These are phyloP conservation scores for Dendronephthya gigantea DNA, from an alignment of 64 coral and sea anemone species.

Conservation along the genomic window DNA sequence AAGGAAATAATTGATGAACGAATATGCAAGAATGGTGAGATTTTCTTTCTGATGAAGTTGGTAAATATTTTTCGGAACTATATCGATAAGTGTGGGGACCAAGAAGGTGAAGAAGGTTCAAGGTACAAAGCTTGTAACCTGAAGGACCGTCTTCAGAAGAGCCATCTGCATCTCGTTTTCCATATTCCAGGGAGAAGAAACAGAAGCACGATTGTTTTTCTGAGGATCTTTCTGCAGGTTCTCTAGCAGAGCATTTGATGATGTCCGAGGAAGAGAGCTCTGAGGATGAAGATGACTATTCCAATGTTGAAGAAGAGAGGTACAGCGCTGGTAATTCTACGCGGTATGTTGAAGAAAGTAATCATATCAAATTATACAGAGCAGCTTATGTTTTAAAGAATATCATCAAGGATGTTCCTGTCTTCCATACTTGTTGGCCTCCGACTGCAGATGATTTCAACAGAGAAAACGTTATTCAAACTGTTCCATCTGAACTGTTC, in stretches of 20 bases:
- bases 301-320: background rate
- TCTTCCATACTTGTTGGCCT: constrained; percentile 1
- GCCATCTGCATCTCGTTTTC: background rate
- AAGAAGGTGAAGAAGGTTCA: background rate
- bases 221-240: constrained; percentile 4
- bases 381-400: constrained; percentile 10
- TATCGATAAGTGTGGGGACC: background rate
- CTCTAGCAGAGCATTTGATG: background rate
- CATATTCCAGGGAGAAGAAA: background rate
- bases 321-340: background rate
- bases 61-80: background rate
- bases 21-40: constrained; percentile 9
- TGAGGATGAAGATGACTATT: background rate
- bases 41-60: constrained; percentile 3
- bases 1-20: background rate
- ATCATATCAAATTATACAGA: background rate
- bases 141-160: background rate
- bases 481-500: constrained; percentile 18
- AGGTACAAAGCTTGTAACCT: background rate
- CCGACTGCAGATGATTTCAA: background rate
- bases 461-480: background rate
- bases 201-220: constrained; percentile 2
- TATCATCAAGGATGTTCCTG: constrained; percentile 10
- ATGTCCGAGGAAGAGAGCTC: background rate
- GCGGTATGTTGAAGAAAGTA: background rate